Base-by-base conservation (phyloP, 2,888 invertebrate species). In the Thera britannica region DNA sequence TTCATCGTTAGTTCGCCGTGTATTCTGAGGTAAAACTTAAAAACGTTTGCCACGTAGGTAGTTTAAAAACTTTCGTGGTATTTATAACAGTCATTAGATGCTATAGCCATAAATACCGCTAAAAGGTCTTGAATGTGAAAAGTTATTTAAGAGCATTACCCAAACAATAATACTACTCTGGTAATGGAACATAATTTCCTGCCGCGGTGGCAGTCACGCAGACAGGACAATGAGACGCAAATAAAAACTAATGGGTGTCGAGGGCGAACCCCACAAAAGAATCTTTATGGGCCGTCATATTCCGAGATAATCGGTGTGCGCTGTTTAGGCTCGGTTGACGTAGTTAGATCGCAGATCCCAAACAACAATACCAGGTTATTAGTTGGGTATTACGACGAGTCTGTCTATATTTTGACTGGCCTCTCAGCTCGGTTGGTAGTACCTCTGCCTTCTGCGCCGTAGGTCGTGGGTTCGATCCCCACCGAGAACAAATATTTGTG, bases 151-250 rank as follows among this genome's bases (percentile, higher is more conserved):
- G 60, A 61, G 60, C 60, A 60, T 60, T 65, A 65, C 56, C 56
- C 56, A 65, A 65, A 59, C 65, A 59, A 65, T 65, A 61, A 60
- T 56, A 65, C 60, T 60, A 65, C 60, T 55, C 38, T 34, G 34
- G 48, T 65, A 65, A 65, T 65, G 55, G 65, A 65, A 59, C 59
- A 59, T 65, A 65, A 60, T 65, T 60, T 60, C 60, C 65, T 60
- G 60, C 49, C 56, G 12, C 58, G 46, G 35, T n/a, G 46, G 56
- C 49, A 65, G 65, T 65, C 60, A 65, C 65, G 65, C 49, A 59
- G 59, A 65, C 65, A 65, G 59, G 46, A 65, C 65, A 65, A 65
- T 65, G 65, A 65, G 59, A 65, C 59, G 59, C 65, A 65, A 65
- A 65, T 65, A 65, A 65, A 65, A 65, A 60, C 55, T 59, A 65